These are phyloP conservation scores for Mamestra configurata DNA, from an alignment of 1,140 invertebrate species.

Conservation along the genomic window DNA sequence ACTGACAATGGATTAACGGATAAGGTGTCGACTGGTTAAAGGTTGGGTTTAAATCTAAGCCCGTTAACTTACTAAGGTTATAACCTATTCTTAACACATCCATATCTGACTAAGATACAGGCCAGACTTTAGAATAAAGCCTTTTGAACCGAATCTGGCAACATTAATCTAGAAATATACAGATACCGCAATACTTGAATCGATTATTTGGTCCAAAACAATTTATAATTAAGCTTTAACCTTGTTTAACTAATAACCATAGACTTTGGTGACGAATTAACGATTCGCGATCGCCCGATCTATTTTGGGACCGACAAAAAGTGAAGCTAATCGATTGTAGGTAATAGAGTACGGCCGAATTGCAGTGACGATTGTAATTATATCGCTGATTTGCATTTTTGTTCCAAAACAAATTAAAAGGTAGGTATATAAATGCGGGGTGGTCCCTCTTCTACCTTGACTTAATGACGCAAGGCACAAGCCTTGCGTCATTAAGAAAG, in stretches of 20 bases:
- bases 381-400: background rate
- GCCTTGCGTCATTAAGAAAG: too few species aligned
- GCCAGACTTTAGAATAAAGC: background rate
- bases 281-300: conserved; percentile 9
- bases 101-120: background rate
- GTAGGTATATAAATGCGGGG: too few species aligned
- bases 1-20: conserved; percentile 16
- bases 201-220: background rate
- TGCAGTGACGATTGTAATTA: background rate
- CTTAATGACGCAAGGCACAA: too few species aligned
- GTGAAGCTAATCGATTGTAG: conserved; percentile 6
- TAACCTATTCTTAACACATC: background rate
- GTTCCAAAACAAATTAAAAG: too few species aligned
- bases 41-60: conserved; percentile 2
- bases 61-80: background rate
- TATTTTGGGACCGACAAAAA: conserved; percentile 17
- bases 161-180: too few species aligned
- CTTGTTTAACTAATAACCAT: conserved; percentile 12
- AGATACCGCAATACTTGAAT: background rate
- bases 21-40: conserved; percentile 1
- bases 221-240: background rate
- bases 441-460: too few species aligned
- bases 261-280: conserved; percentile 8
- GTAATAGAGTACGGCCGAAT: background rate
- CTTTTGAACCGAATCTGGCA: background rate